Conservation (phyloP, 2,113 vertebrate genomes). For the Canis aureus region DNA sequence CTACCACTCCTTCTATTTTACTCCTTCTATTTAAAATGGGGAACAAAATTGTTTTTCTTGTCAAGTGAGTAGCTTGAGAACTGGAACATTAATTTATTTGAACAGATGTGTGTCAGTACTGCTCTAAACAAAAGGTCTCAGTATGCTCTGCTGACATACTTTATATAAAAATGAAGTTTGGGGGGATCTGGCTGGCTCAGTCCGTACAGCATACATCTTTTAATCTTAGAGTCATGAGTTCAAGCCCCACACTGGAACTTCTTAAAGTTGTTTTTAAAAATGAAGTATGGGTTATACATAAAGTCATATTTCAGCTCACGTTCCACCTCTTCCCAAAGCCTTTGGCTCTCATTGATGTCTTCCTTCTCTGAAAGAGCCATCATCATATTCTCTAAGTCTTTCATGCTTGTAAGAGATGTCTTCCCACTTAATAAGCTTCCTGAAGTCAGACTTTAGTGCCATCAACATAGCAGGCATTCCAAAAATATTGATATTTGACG, state of each 20-base stretch:
- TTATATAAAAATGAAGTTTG: background rate
- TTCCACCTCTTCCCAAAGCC: background rate
- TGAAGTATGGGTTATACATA: background rate
- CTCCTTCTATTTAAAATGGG: conserved; percentile 34
- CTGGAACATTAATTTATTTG: conserved; percentile 59
- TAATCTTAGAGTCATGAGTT: background rate
- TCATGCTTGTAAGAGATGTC: background rate
- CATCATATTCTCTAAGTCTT: background rate
- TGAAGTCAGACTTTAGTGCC: background rate
- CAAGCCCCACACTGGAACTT: background rate
- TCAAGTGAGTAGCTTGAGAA: conserved; percentile 12
- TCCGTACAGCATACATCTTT: background rate
- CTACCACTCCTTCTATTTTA: background rate
- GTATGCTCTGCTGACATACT: conserved; percentile 13
- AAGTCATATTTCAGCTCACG: conserved; percentile 10
- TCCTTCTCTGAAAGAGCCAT: background rate
- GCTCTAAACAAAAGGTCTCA: conserved; percentile 34
- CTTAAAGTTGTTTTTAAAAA: background rate
- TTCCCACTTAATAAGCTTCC: background rate
- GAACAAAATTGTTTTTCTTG: conserved; percentile 60
- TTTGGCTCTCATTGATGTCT: background rate
- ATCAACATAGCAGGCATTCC: background rate
- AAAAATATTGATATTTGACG: background rate
- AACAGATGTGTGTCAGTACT: conserved; percentile 49
- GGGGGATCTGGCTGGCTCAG: background rate